Evolutionary conservation across 2,113 vertebrate species (phyloP), one percentile per base, ranked within the genome.

Genomic region (Limanda limanda): DNA sequence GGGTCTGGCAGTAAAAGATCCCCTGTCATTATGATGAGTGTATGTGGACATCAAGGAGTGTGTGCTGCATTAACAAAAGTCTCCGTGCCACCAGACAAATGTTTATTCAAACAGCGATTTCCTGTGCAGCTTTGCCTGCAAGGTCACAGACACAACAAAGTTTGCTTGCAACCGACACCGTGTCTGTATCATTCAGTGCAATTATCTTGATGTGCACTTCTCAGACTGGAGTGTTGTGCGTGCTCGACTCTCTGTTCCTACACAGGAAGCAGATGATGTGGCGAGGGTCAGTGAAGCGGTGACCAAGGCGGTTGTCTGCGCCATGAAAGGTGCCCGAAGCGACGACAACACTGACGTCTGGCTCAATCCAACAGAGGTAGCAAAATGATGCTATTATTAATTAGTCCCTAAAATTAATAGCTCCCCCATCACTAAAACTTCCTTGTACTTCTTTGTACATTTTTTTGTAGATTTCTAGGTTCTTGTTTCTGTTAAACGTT

Each of bases 281-380:
- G 94, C 95, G 3, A 94, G 98, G 31, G 93, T 99, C 0, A 93
- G 95, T 54, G 98, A 99, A 84, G 98, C 98, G 5, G 89, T 99
- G 78, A 96, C 96, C 61, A 96, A 94, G 74, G 92, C 83, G 4
- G 79, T 99, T 0, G 95, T 99, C 11, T 97, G 95, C 2, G 95
- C 96, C 7, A 58, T 99, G 68, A 99, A 99, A 88, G 92, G 92
- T 7, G 6, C 31, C 31, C 31, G 31, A 31, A 31, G 31, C 6
- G 89, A 93, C 0, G 83, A 89, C 61, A 94, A 92, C 63, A 40
- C 75, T 2, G 93, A 93, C 52, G 48, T 84, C 73, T 99, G 98
- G 98, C 93, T 99, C 71, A 99, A 99, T 84, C 97, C 98, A 75
- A 99, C 98, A 0, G 98, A 99, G 96, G 98, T 99, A 83, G 4